Evolutionary conservation across 2,113 vertebrate species (phyloP), one percentile per base, ranked within the genome.

Genomic region (Clarias magur): DNA sequence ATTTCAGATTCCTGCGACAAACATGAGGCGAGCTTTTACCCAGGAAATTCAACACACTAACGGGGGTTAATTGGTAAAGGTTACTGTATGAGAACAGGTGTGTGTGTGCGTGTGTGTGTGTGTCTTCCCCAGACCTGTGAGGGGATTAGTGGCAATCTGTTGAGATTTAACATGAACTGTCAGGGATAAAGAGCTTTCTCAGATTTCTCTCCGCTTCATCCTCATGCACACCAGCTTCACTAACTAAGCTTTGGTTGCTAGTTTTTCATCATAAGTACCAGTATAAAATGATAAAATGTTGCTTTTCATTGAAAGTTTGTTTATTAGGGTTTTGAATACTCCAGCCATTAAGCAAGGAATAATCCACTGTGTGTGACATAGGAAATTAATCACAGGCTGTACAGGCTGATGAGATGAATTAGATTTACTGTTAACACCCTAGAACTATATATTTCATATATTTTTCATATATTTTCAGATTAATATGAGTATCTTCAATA

Each of bases 11-110:
- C 93, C 86, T 82, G 79, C 70, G 83, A 78, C 78, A 85, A 60
- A n/a, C 80, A 88, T 88, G 85, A 92, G 88, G 86, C 89, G 91
- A 89, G 92, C 83, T 83, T 85, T 88, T 91, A 80, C 91, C 75
- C 83, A 76, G 88, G 94, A 91, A 95, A 95, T 91, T 76, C 83
- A 93, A 95, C 84, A 86, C 90, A 78, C 86, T 72, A 25, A 88
- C 88, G 84, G 83, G 92, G 93, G 93, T 95, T 94, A 94, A 94
- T 93, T 93, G 91, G 91, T 85, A 38, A 83, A 92, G 95, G 95
- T 95, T 93, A 83, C 82, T 70, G 65, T 83, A 93, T 90, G 88
- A 89, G 88, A 92, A 94, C 95, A 95, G 94, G 93, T 95, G 94
- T 93, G 93, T 89, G 56, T 59, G 9, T 80, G 56, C 59, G 78